phyloP scores from a whole-genome alignment of 92 coral and sea anemone species.

The Zoanthus sociatus region DNA sequence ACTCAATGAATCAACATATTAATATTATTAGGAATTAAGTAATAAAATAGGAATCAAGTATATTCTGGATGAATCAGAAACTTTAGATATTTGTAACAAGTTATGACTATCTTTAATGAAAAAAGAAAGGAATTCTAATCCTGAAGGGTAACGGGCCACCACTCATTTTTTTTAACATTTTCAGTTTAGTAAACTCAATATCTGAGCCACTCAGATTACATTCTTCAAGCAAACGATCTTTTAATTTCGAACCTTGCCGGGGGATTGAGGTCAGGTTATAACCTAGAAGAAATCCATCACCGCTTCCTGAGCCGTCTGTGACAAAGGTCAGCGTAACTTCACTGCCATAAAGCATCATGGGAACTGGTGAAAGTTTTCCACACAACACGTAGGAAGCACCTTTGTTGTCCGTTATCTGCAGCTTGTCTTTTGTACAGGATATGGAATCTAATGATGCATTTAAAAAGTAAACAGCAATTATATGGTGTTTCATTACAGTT shows the following conservation, averaged over 20 bases:
- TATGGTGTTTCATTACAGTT: too few species aligned
- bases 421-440: conserved; percentile 39
- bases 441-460: conserved; percentile 7
- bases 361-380: conserved; percentile 7
- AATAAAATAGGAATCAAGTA: too few species aligned
- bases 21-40: too few species aligned
- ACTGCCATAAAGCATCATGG: conserved; percentile 32
- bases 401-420: conserved; percentile 28
- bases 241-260: conserved; percentile 2
- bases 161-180: too few species aligned
- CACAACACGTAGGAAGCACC: conserved; percentile 22
- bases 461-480: background rate
- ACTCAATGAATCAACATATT: too few species aligned
- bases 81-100: too few species aligned
- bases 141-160: too few species aligned
- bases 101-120: too few species aligned
- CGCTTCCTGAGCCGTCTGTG: conserved; percentile 27
- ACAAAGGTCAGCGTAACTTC: conserved; percentile 8
- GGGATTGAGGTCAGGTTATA: conserved; percentile 37
- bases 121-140: too few species aligned
- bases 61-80: too few species aligned
- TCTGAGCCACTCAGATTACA: too few species aligned
- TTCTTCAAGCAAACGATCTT: background rate
- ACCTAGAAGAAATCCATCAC: background rate
- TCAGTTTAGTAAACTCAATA: too few species aligned